phyloP scores from a whole-genome alignment of 1,140 invertebrate genomes.

The Conus ventricosus region DNA sequence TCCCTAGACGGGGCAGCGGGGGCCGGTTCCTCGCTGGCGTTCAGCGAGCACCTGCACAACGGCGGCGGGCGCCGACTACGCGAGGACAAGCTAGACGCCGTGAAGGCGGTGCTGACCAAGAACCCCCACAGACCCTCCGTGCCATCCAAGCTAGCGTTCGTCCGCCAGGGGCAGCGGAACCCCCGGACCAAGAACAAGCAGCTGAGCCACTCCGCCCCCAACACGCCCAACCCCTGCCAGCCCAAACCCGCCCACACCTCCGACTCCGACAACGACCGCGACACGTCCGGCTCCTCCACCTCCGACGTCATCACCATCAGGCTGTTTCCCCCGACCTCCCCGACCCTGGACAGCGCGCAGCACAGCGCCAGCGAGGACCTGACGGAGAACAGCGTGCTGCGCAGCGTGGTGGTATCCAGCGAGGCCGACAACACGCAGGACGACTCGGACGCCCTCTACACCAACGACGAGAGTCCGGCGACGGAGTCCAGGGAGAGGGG shows the following conservation, averaged over 20 bases:
- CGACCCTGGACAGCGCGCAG: background rate
- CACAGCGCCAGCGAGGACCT: conserved; percentile 18
- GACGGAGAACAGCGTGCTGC: conserved; percentile 20
- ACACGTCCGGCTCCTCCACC: conserved; percentile 44
- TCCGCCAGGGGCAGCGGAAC: background rate
- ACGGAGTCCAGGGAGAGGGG: background rate
- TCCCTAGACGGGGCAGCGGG: too few species aligned
- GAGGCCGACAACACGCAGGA: conserved; percentile 48
- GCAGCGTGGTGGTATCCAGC: conserved; percentile 40
- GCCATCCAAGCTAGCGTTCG: background rate
- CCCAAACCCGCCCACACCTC: conserved; percentile 22
- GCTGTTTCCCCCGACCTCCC: conserved; percentile 48
- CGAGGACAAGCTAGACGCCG: background rate
- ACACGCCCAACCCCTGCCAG: background rate
- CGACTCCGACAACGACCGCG: conserved; percentile 35
- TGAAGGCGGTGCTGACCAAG: background rate
- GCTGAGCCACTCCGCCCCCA: background rate
- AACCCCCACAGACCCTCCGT: background rate
- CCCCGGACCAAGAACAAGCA: background rate
- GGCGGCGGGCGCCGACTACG: background rate
- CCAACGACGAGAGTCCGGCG: conserved; percentile 39
- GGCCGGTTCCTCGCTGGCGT: too few species aligned
- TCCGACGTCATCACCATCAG: conserved; percentile 62
- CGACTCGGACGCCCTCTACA: conserved; percentile 44
- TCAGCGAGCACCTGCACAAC: background rate